Evolutionary conservation across 23 tunicate genomes (phyloP).

Genomic region (Halocynthia aurantium): DNA sequence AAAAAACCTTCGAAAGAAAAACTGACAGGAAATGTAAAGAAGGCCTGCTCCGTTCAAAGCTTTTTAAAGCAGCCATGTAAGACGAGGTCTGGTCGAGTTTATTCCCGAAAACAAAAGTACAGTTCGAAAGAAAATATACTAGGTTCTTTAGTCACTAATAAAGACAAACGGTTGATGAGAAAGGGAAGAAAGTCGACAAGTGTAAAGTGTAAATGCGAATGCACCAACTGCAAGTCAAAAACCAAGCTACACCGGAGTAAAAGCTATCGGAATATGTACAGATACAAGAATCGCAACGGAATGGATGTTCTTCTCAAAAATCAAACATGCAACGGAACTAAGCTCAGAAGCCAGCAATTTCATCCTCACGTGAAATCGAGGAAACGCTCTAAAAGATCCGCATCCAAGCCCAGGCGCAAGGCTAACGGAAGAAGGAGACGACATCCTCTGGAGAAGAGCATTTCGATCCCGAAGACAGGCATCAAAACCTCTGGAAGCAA

Average conservation of each 20-base stretch:
- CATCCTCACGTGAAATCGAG: not conserved
- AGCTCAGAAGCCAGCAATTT: not conserved
- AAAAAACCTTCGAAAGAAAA: no score
- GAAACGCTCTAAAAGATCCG: not conserved
- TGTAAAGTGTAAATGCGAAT: not conserved
- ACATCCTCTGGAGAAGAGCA: slow-evolving; percentile 26
- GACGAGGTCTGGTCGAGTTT: slow-evolving; percentile 36
- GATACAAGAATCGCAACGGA: not conserved
- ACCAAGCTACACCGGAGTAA: not conserved
- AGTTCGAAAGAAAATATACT: slow-evolving; percentile 29
- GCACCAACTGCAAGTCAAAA: not conserved
- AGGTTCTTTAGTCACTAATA: slow-evolving; percentile 16
- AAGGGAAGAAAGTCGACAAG: not conserved
- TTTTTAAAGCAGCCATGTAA: slow-evolving; percentile 40
- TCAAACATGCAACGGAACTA: not conserved
- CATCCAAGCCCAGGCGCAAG: not conserved
- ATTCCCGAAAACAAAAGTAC: slow-evolving; percentile 4
- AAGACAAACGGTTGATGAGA: not conserved
- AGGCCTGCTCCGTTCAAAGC: no score
- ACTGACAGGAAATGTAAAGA: no score
- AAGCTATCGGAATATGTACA: not conserved
- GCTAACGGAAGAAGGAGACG: not conserved
- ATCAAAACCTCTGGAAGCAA: not conserved
- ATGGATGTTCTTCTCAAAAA: no score
- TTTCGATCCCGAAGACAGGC: not conserved